phyloP scores from a whole-genome alignment of 2,888 invertebrate genomes.

The Lochmaea crataegi region DNA sequence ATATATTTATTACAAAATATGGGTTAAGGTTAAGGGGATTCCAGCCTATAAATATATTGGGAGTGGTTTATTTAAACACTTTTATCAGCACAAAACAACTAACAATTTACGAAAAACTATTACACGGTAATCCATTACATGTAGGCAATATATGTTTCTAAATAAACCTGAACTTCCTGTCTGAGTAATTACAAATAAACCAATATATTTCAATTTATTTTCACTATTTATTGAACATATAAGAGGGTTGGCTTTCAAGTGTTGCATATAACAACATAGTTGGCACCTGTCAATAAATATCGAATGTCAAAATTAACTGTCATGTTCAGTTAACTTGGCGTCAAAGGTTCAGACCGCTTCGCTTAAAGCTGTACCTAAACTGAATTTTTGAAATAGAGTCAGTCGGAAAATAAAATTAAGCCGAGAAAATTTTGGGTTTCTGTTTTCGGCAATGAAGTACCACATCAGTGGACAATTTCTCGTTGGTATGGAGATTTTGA shows the following conservation, averaged over 20 bases:
- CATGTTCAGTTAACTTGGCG: no score
- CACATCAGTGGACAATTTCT: no score
- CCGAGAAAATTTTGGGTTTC: no score
- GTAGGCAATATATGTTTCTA: background rate
- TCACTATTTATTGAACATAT: background rate
- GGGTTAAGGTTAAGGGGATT: background rate
- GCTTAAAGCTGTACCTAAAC: no score
- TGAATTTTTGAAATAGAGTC: no score
- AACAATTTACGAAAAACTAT: background rate
- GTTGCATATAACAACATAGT: no score
- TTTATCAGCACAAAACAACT: background rate
- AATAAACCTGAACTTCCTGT: conserved; percentile 1
- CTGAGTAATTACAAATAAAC: conserved; percentile 1
- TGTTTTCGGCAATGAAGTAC: no score
- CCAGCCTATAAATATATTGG: background rate
- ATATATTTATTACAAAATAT: background rate
- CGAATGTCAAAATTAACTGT: no score
- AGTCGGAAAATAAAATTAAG: no score
- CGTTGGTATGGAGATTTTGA: no score
- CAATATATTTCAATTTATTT: background rate
- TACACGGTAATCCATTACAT: background rate
- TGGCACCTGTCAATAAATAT: no score
- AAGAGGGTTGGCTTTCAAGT: background rate
- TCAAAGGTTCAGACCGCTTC: no score
- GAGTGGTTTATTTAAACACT: conserved; percentile 8